phyloP scores from a whole-genome alignment of 1,140 invertebrate species.

The Patella vulgata region DNA sequence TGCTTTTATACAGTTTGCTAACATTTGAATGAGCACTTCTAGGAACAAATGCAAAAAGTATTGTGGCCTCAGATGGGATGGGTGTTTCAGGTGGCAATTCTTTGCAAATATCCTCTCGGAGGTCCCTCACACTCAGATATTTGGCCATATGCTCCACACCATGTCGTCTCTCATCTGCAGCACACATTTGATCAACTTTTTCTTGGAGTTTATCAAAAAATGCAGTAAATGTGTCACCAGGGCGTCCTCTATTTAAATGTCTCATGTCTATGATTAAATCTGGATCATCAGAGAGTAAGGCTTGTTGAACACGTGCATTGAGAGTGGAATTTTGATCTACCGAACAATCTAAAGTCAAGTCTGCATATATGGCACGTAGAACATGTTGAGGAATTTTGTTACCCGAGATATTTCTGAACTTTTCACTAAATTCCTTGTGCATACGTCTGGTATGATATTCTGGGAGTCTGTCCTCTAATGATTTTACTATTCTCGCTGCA shows the following conservation, averaged over 20 bases:
- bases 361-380: too few relatives aligned
- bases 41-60: conserved; percentile 25
- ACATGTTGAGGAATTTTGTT: too few relatives aligned
- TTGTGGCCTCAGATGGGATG: conserved; percentile 9
- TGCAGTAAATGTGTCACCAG: conserved; percentile 7
- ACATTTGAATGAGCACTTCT: conserved; percentile 8
- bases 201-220: conserved; percentile 16
- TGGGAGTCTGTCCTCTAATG: too few relatives aligned
- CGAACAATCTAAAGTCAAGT: not conserved
- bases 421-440: too few relatives aligned
- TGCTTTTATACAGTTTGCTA: conserved; percentile 28
- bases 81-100: conserved; percentile 11
- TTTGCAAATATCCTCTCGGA: conserved; percentile 7
- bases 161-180: conserved; percentile 32
- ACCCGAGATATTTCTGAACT: too few relatives aligned
- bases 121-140: conserved; percentile 20
- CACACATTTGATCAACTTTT: conserved; percentile 11
- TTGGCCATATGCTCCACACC: conserved; percentile 17
- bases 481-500: too few relatives aligned
- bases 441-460: too few relatives aligned
- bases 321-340: not conserved
- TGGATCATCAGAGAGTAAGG: conserved; percentile 22
- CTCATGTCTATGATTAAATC: conserved; percentile 24
- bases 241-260: conserved; percentile 16
- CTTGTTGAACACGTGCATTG: conserved; percentile 3